Percentiles rank a stretch among this genome's conserved stretches.
Conservation (phyloP, 2,888 invertebrate genomes). For the Melangyna quadrimaculata region DNA sequence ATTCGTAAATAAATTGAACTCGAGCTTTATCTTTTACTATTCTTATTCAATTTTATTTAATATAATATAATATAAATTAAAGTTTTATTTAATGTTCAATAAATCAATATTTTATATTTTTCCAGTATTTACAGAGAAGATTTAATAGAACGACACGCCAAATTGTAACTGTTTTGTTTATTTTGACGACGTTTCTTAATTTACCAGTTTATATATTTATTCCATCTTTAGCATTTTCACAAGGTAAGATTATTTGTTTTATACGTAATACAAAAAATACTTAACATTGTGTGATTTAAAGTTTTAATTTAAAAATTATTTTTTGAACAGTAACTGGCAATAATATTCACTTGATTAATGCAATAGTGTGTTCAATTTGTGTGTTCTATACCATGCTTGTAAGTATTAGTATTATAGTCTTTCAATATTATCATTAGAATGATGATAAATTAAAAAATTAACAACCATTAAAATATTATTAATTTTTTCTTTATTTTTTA, state of each 20-base stretch:
- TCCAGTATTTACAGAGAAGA: conserved; percentile 79
- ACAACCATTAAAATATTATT: not conserved
- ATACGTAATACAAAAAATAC: not conserved
- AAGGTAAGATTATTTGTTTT: conserved; percentile 74
- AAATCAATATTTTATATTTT: conserved; percentile 15
- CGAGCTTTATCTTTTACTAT: too few species aligned
- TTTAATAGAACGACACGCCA: conserved; percentile 77
- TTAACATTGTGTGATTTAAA: not conserved
- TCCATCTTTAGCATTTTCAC: conserved; percentile 78
- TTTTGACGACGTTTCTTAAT: conserved; percentile 76
- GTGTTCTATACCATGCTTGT: conserved; percentile 82
- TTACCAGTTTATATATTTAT: conserved; percentile 79
- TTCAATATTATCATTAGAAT: not conserved
- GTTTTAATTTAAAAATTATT: not conserved
- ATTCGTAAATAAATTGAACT: too few species aligned
- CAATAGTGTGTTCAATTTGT: conserved; percentile 81
- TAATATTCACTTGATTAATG: conserved; percentile 81
- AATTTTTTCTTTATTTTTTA: not conserved
- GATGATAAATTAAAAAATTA: not conserved
- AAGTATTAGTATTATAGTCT: too few species aligned
- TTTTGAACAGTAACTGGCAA: conserved; percentile 81
- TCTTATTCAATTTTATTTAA: too few species aligned
- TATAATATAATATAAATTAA: too few species aligned
- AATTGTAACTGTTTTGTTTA: conserved; percentile 77
- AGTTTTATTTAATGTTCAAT: not conserved